Evolutionary conservation across 2,888 invertebrate genomes (phyloP), one percentile per base, ranked within the genome.

Genomic region (Neoaliturus tenellus): DNA sequence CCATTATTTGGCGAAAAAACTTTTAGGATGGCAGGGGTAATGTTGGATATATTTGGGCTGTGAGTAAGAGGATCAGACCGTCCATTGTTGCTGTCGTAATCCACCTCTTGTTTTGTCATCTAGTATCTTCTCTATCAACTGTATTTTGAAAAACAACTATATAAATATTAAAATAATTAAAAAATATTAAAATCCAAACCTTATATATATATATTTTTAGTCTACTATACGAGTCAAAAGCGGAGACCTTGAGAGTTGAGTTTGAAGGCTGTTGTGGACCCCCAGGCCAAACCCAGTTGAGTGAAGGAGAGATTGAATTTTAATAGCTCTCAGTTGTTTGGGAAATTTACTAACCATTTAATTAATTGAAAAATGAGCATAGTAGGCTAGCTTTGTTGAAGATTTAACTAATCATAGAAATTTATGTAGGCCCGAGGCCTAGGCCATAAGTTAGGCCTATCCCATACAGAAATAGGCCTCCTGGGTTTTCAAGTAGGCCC

Each of bases 31-130:
- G 17, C 33, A 6, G 33, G 35, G 78, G 55, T 78, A 55, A 4
- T 55, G 4, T 10, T 33, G 55, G 78, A 78, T 78, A 78, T 23
- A 25, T 33, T 55, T 33, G 35, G 78, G 78, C 5, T 14, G 31
- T 28, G 51, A 33, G 78, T 55, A 5, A 51, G 78, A 25, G 51
- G 28, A 23, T 44, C 41, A 28, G 23, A 20, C 12, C 78, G 78
- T 78, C 78, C 78, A 78, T 78, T 78, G 48, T 48, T 44, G 73
- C 44, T 39, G 44, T 75, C 28, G 73, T 17, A 62, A 62, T 31
- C 5, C 62, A 62, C 31, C 31, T 62, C 62, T 62, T 25, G 62
- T 28, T 25, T 25, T 14, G 62, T 31, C 14, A 12, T 23, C 23
- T 55, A 12, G 62, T 12, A 51, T 0, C 23, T 51, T 51, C 44